A percentile compares a stretch with the other conserved stretches of the same genome.
Conservation (phyloP, 1,140 invertebrate genomes). For the Heliconius eleuchia region DNA sequence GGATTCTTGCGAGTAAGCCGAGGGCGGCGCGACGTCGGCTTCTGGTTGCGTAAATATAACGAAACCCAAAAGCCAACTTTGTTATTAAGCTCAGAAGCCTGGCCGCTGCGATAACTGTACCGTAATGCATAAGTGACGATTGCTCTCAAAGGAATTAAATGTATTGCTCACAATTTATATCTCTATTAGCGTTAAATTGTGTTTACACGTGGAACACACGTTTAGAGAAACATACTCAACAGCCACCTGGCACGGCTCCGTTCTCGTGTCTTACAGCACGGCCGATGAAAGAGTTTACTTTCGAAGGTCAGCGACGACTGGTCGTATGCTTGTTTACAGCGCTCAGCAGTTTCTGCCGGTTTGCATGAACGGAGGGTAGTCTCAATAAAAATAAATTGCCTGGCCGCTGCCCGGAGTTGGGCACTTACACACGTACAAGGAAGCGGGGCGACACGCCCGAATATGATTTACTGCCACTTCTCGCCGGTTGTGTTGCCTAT, state of each 20-base stretch:
- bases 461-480: slow-evolving; percentile 70
- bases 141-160: slow-evolving; percentile 71
- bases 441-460: slow-evolving; percentile 66
- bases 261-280: slow-evolving; percentile 36
- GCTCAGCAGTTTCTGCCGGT: slow-evolving; percentile 73
- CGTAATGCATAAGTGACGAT: slow-evolving; percentile 61
- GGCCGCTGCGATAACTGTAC: slow-evolving; percentile 57
- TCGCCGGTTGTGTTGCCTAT: slow-evolving; percentile 44
- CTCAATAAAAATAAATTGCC: slow-evolving; percentile 79
- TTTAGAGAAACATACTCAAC: slow-evolving; percentile 70
- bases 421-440: slow-evolving; percentile 77
- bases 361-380: slow-evolving; percentile 78
- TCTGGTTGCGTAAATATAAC: slow-evolving; percentile 47
- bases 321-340: slow-evolving; percentile 72
- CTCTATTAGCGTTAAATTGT: slow-evolving; percentile 77
- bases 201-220: slow-evolving; percentile 68
- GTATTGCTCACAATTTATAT: slow-evolving; percentile 74
- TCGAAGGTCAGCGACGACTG: slow-evolving; percentile 54
- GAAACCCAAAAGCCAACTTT: slow-evolving; percentile 42
- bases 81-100: slow-evolving; percentile 47
- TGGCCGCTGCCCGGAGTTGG: slow-evolving; percentile 64
- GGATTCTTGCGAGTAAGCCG: slow-evolving; percentile 46
- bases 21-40: slow-evolving; percentile 52
- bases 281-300: slow-evolving; percentile 37
- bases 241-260: slow-evolving; percentile 33